These are phyloP conservation scores for Eupithecia dodoneata DNA, from an alignment of 2,888 invertebrate genomes.

Conservation along the genomic window DNA sequence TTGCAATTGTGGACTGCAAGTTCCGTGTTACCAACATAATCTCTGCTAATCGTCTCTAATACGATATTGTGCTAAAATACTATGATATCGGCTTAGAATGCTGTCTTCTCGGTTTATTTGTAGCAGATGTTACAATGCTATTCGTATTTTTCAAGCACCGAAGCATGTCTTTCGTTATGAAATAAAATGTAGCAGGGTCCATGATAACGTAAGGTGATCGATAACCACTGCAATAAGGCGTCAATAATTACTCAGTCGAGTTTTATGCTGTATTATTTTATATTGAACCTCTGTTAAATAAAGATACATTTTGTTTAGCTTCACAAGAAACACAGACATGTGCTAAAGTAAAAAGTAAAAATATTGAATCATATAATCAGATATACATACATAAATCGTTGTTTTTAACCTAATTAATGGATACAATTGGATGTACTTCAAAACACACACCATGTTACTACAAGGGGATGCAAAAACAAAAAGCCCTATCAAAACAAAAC, in stretches of 20 bases:
- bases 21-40: slow-evolving; percentile 58
- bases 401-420: not conserved
- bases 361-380: too few species aligned
- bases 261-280: not conserved
- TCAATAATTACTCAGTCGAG: not conserved
- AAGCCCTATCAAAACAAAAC: not conserved
- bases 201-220: not conserved
- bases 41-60: slow-evolving; percentile 54
- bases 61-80: slow-evolving; percentile 25
- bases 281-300: not conserved
- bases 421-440: not conserved
- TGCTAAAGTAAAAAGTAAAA: too few species aligned
- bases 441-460: not conserved
- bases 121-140: not conserved
- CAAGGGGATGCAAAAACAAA: not conserved
- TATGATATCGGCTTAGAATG: slow-evolving; percentile 10
- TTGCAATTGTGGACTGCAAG: slow-evolving; percentile 70
- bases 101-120: not conserved
- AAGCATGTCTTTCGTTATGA: not conserved
- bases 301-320: too few species aligned
- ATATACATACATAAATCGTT: too few species aligned
- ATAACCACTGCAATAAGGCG: not conserved
- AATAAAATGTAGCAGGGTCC: not conserved
- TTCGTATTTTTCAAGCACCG: not conserved
- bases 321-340: too few species aligned